phyloP scores from a whole-genome alignment of 1,140 invertebrate genomes.

The Hycleus phaleratus region DNA sequence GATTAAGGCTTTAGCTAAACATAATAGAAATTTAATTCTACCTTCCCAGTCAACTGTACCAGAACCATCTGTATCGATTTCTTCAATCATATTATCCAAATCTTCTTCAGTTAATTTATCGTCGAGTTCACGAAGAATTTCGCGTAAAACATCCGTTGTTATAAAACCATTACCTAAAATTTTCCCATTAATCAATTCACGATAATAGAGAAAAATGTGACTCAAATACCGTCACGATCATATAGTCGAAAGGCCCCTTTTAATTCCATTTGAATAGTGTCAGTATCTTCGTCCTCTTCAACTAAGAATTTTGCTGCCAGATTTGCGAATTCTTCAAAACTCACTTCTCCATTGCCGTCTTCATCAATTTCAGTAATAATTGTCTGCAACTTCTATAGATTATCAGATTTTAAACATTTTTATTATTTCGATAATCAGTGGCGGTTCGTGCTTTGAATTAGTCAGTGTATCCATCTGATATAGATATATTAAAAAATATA shows the following conservation, averaged over 20 bases:
- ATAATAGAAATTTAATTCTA: slow-evolving; percentile 30
- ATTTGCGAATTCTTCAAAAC: slow-evolving; percentile 51
- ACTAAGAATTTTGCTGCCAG: slow-evolving; percentile 41
- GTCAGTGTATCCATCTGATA: too few species aligned
- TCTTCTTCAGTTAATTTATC: slow-evolving; percentile 61
- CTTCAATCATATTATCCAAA: slow-evolving; percentile 66
- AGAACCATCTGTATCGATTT: slow-evolving; percentile 63
- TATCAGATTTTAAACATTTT: not conserved
- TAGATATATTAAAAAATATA: too few species aligned
- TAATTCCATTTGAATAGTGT: slow-evolving; percentile 63
- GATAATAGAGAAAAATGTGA: not conserved
- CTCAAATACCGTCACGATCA: slow-evolving; percentile 54
- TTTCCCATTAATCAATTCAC: not conserved
- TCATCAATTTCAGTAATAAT: slow-evolving; percentile 37
- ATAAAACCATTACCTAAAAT: slow-evolving; percentile 64
- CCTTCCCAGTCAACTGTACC: slow-evolving; percentile 69
- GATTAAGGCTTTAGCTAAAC: not conserved
- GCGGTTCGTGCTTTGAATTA: too few species aligned
- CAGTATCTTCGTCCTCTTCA: slow-evolving; percentile 61
- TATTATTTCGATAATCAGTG: not conserved
- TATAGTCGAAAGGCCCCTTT: slow-evolving; percentile 76
- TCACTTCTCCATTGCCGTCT: slow-evolving; percentile 45
- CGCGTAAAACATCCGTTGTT: slow-evolving; percentile 61
- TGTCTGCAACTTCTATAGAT: slow-evolving; percentile 44
- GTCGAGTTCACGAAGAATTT: slow-evolving; percentile 67